These are phyloP conservation scores for Drosophila chauvacae DNA, from an alignment of 1,140 invertebrate genomes.

Conservation along the genomic window DNA sequence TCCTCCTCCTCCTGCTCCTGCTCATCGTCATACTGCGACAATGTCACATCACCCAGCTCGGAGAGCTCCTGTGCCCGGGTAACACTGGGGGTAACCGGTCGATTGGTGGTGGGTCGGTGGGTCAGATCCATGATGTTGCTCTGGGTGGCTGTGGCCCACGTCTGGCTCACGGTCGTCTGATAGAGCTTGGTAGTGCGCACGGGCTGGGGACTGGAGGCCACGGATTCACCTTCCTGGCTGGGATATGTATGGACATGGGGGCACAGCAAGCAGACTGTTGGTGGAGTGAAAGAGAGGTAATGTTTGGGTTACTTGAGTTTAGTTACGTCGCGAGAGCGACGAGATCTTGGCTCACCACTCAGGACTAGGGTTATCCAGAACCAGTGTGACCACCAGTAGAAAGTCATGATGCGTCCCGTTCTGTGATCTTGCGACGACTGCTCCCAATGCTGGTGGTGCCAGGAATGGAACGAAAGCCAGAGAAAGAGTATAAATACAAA, in stretches of 20 bases:
- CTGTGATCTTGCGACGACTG: conserved; percentile 62
- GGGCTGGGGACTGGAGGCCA: conserved; percentile 23
- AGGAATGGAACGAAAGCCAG: conserved; percentile 27
- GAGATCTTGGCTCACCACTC: conserved; percentile 43
- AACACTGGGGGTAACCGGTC: conserved; percentile 16
- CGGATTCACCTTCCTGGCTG: conserved; percentile 55
- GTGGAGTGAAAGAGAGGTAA: too few species aligned
- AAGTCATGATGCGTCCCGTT: conserved; percentile 87
- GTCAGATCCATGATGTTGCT: conserved; percentile 67
- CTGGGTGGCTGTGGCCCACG: conserved; percentile 62
- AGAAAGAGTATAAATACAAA: conserved; percentile 8
- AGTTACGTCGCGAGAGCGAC: fast-evolving
- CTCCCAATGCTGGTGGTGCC: conserved; percentile 21
- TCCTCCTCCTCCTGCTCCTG: background rate
- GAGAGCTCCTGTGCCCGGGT: background rate
- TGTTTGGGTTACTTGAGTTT: background rate
- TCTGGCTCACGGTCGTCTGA: conserved; percentile 66
- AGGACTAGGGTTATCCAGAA: conserved; percentile 87
- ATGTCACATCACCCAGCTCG: conserved; percentile 12
- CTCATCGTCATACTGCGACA: conserved; percentile 7
- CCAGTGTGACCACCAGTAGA: conserved; percentile 90
- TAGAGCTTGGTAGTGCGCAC: conserved; percentile 69
- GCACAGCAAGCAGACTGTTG: conserved; percentile 51
- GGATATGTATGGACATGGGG: conserved; percentile 76
- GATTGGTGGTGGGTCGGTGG: conserved; percentile 41